Conservation (phyloP, 1,140 invertebrate species). For the Caenorhabditis elegans region WBcel235 BX284606.5:4587501-4588000, state of each 20-base stretch:
- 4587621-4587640: not conserved
- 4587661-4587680: not conserved
- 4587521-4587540: not conserved
- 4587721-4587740: too few species aligned
- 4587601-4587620: not conserved
- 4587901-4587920: not conserved
- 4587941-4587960: too few species aligned
- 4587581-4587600: not conserved
- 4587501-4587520: not conserved
- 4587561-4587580: not conserved
- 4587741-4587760: conserved; percentile 4
- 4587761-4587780: not conserved
- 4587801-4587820: not conserved
- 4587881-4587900: not conserved
- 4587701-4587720: too few species aligned
- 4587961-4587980: too few species aligned
- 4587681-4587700: too few species aligned
- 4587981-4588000: too few species aligned
- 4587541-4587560: not conserved
- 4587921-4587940: not conserved
- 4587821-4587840: not conserved
- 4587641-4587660: not conserved
- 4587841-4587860: too few species aligned
- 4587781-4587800: not conserved
- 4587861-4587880: not conserved